Conservation (phyloP, 2,888 invertebrate species). For the Lithosia quadra region DNA sequence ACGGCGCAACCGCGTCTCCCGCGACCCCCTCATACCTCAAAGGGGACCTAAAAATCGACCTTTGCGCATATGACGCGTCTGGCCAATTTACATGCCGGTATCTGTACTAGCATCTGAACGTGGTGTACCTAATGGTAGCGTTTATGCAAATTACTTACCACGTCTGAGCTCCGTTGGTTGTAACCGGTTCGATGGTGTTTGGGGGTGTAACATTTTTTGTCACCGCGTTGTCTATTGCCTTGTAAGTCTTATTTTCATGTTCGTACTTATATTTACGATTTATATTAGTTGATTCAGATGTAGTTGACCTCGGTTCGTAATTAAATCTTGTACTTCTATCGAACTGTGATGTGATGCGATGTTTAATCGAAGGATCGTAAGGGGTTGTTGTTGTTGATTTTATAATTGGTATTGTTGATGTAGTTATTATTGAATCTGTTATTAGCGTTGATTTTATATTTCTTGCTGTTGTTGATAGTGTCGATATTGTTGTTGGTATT, state of each 20-base stretch:
- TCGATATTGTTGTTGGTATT: background rate
- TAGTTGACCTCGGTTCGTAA: background rate
- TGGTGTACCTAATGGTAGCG: too few relatives aligned
- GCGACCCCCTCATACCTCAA: too few relatives aligned
- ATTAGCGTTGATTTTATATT: background rate
- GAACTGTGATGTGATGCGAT: background rate
- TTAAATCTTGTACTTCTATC: background rate
- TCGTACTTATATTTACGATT: background rate
- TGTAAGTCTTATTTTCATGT: background rate
- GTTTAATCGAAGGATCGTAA: background rate
- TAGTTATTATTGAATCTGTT: background rate
- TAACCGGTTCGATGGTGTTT: background rate
- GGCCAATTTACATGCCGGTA: too few relatives aligned
- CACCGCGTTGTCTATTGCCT: background rate
- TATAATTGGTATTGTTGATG: background rate
- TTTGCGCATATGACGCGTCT: too few relatives aligned
- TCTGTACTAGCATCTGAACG: too few relatives aligned
- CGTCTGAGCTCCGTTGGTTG: background rate
- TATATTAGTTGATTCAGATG: background rate
- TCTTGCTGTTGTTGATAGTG: background rate
- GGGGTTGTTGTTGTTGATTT: background rate
- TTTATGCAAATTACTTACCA: conserved; percentile 1
- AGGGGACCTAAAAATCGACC: too few relatives aligned
- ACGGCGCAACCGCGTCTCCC: too few relatives aligned
- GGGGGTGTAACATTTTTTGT: background rate